Conservation (phyloP, 2,113 vertebrate genomes). For the Spea bombifrons region DNA sequence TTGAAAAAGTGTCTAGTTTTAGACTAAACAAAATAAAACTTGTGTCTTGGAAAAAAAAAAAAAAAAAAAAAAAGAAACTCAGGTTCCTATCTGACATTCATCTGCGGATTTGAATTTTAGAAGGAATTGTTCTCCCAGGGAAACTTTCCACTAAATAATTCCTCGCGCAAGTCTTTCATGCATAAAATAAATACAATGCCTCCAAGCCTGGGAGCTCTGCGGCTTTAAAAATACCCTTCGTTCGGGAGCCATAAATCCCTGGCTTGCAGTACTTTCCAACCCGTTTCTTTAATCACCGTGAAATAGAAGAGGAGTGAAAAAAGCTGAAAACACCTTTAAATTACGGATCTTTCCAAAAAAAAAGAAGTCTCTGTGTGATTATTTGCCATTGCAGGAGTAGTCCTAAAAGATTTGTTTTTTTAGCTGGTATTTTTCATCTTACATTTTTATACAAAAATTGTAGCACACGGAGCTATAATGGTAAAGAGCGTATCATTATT, state of each 20-base stretch:
- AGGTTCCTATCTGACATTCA: constrained; percentile 21
- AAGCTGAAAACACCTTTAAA: too few species aligned
- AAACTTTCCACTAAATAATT: neutral
- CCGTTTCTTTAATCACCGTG: neutral
- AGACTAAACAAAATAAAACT: constrained; percentile 29
- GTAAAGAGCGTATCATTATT: too few species aligned
- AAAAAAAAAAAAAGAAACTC: neutral
- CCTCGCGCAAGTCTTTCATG: neutral
- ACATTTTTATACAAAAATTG: too few species aligned
- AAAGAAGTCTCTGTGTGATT: too few species aligned
- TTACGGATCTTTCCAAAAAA: too few species aligned
- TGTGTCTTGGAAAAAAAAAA: neutral
- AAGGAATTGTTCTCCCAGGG: constrained; percentile 7
- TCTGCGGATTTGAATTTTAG: constrained; percentile 7
- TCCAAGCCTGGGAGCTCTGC: neutral
- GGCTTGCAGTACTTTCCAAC: neutral
- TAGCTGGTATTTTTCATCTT: too few species aligned
- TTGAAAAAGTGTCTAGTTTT: neutral
- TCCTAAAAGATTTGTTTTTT: too few species aligned
- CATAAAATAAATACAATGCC: constrained; percentile 2
- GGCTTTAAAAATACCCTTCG: neutral
- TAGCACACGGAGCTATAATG: too few species aligned
- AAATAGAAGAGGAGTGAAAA: neutral
- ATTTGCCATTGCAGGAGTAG: too few species aligned
- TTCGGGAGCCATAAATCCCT: neutral